Evolutionary conservation across 2,113 vertebrate genomes (phyloP), one percentile per base, ranked within the genome.

Genomic region (Microtus oregoni): DNA sequence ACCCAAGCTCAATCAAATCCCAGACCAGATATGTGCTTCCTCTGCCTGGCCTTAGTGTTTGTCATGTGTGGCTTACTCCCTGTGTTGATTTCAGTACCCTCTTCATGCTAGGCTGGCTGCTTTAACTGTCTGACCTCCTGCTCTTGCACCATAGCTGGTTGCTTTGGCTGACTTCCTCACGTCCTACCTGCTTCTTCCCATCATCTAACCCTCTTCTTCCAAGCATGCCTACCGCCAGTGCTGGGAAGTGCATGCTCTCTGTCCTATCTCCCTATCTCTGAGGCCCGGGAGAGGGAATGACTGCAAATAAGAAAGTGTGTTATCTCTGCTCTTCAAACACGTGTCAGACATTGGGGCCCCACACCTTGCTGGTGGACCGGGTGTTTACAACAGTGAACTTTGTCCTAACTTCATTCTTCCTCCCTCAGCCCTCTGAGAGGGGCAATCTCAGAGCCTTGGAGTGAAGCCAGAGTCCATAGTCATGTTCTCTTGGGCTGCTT

Each of bases 311-410:
- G 35, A 91, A 63, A n/a, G 3, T 1, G 55, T 13, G 2, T 82
- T 85, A 50, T 79, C 41, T 61, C 63, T 24, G 28, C n/a, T 52
- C 17, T 88, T 92, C 90, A 92, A 92, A 94, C 65, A 79, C 2
- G 5, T 38, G 14, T 86, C 81, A 70, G 55, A 65, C 76, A 14
- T 50, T 90, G 47, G 77, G 41, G 63, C 35, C 63, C 65, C 32
- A 89, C 8, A 93, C 20, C 35, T 92, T 61, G 47, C 30, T 58
- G 81, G 79, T 41, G 1, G 7, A 52, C 55, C 55, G 35, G 55
- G 75, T 58, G 19, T 79, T 97, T 91, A 81, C 55, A 92, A 35
- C 67, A 6, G 28, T 75, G 86, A 70, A 61, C 73, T 92, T 94
- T 89, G 72, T 78, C 89, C 81, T 75, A 55, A 86, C 11, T 26